These are phyloP conservation scores for Diarsia rubi DNA, from an alignment of 2,888 invertebrate species.

Conservation along the genomic window DNA sequence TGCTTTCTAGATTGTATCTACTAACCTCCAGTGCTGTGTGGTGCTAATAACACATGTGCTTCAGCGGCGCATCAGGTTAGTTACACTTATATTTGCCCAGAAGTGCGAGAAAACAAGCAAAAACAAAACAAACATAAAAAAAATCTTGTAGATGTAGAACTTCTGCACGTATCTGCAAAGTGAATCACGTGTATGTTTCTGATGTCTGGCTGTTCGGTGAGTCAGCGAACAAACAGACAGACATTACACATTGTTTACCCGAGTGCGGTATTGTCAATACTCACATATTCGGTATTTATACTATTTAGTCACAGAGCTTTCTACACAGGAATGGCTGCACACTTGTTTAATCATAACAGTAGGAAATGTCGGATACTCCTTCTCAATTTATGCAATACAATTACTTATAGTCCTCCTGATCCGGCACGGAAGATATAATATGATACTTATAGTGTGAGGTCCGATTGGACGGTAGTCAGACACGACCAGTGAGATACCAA, in stretches of 20 bases:
- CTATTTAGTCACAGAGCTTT: constrained; percentile 45
- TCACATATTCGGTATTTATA: constrained; percentile 17
- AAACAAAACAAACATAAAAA: too few relatives aligned
- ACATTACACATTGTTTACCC: constrained; percentile 54
- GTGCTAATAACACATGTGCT: not conserved
- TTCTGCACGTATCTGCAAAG: not conserved
- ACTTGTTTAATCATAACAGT: constrained; percentile 16
- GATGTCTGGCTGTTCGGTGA: constrained; percentile 58
- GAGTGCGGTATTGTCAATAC: constrained; percentile 17
- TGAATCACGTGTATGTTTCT: constrained; percentile 14
- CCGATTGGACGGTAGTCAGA: too few relatives aligned
- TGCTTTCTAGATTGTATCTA: not conserved
- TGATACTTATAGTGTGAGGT: too few relatives aligned
- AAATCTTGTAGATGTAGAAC: not conserved
- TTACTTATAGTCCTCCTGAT: too few relatives aligned
- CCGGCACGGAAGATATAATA: too few relatives aligned
- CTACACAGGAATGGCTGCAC: constrained; percentile 14
- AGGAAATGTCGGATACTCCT: not conserved
- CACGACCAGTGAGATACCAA: too few relatives aligned
- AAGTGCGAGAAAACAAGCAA: not conserved
- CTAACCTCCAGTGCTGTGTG: not conserved
- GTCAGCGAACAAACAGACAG: constrained; percentile 56
- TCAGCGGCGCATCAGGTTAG: not conserved
- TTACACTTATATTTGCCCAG: not conserved
- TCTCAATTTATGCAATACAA: not conserved